Evolutionary conservation across 1,140 invertebrate genomes (phyloP).

Genomic region (Trypoxylus dichotomus): DNA sequence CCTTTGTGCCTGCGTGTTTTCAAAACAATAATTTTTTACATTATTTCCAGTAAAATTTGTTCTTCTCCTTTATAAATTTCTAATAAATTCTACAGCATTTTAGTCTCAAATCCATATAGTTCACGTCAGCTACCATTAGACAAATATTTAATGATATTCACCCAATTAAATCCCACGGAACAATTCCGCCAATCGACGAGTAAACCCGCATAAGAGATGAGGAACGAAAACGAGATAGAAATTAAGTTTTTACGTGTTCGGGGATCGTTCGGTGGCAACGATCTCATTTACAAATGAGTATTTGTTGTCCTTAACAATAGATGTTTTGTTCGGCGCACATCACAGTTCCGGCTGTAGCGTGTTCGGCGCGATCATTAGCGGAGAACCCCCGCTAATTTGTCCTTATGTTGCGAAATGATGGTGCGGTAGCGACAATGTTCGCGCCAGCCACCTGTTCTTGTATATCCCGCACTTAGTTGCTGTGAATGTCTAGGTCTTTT

Average conservation of each 20-base stretch:
- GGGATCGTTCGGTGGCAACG: background rate
- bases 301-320: constrained; percentile 17
- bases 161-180: too few relatives aligned
- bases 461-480: background rate
- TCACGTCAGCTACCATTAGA: too few relatives aligned
- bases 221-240: constrained; percentile 4
- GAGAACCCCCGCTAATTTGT: constrained; percentile 28
- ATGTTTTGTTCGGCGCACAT: constrained; percentile 9
- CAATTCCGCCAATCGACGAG: background rate
- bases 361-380: constrained; percentile 19
- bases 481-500: background rate
- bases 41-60: too few relatives aligned
- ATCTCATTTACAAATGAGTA: constrained; percentile 25
- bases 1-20: too few relatives aligned
- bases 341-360: background rate
- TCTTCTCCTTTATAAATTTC: too few relatives aligned
- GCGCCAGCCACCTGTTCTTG: background rate
- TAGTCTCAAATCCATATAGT: too few relatives aligned
- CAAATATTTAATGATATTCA: too few relatives aligned
- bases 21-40: too few relatives aligned
- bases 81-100: too few relatives aligned
- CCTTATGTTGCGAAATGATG: background rate
- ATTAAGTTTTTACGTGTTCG: constrained; percentile 26
- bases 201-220: background rate
- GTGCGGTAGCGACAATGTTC: background rate